Base-by-base conservation (phyloP, 2,797 vertebrate genomes). In the Coregonus sp. region DNA sequence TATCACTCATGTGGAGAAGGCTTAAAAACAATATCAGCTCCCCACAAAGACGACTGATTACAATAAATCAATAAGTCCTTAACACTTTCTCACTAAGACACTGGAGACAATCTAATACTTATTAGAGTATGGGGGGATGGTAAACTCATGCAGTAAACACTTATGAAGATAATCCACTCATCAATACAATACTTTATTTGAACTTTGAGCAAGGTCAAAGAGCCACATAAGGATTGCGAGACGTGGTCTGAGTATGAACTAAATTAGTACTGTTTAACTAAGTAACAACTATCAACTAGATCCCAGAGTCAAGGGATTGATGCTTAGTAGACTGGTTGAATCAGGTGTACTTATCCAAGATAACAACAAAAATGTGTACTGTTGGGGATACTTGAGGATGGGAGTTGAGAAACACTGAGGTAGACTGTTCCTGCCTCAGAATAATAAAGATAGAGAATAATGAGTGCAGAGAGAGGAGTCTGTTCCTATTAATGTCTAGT, bases 81-180 rank as follows among this genome's bases (percentile, higher is more conserved):
- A 89, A 85, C 88, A 83, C 40, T 47, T 91, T 69, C 87, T 68
- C 81, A 90, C 89, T 82, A 75, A 82, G 88, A 89, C 87, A 83
- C 70, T 70, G 73, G 59, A 25, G 59, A 63, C 59, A 63, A 61
- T 61, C 59, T 61, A 61, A 63, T 11, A 63, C n/a, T 12, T 29
- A 25, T 29, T 9, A 63, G 7, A 63, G 59, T 29, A 63, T 63
- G 16, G n/a, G 20, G 16, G n/a, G 59, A 3, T 29, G 59, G 59
- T 25, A 11, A 25, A 0, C 20, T 25, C 59, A 29, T 25, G 59
- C 20, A 63, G 20, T 63, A 29, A 63, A 29, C 20, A 9, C 12
- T 20, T 20, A 3, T 63, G 59, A 20, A 12, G 7, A 61, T 25
- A 3, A 61, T 9, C 54, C 18, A 59, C 56, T 59, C 18, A 59